Percentiles rank a stretch among this genome's conserved stretches.
phyloP scores from a whole-genome alignment of 1,140 invertebrate genomes.

The Rhagoletis pomonella region DNA sequence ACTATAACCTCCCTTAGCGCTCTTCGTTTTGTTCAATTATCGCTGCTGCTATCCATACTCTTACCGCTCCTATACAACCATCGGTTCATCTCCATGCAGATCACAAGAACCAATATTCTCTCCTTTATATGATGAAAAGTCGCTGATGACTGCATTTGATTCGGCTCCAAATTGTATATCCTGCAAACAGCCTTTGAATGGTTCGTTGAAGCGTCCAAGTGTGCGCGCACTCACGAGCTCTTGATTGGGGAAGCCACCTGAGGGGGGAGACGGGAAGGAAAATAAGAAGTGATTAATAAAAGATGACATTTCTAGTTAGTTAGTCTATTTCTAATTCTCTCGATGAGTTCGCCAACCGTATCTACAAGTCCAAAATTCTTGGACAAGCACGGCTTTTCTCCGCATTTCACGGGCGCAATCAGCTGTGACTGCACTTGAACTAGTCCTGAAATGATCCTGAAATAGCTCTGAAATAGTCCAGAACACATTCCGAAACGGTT shows the following conservation, averaged over 20 bases:
- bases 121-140: constrained; percentile 77
- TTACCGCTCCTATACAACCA: constrained; percentile 63
- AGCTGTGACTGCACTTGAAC: no score
- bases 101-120: constrained; percentile 77
- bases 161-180: constrained; percentile 72
- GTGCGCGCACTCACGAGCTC: constrained; percentile 71
- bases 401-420: no score
- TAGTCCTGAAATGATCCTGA: no score
- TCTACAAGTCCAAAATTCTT: no score
- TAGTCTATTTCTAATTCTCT: no score
- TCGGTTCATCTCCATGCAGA: constrained; percentile 71
- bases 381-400: no score
- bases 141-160: constrained; percentile 68
- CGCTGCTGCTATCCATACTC: neutral
- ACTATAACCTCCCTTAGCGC: no score
- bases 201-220: constrained; percentile 71
- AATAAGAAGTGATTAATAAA: neutral
- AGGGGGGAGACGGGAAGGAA: constrained; percentile 50
- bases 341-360: no score
- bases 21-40: no score
- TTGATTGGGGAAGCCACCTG: constrained; percentile 75
- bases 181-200: constrained; percentile 75
- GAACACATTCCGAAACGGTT: no score
- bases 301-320: neutral
- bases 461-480: no score